Evolutionary conservation across 2,113 vertebrate genomes (phyloP).

Genomic region (Pongo abelii): DNA sequence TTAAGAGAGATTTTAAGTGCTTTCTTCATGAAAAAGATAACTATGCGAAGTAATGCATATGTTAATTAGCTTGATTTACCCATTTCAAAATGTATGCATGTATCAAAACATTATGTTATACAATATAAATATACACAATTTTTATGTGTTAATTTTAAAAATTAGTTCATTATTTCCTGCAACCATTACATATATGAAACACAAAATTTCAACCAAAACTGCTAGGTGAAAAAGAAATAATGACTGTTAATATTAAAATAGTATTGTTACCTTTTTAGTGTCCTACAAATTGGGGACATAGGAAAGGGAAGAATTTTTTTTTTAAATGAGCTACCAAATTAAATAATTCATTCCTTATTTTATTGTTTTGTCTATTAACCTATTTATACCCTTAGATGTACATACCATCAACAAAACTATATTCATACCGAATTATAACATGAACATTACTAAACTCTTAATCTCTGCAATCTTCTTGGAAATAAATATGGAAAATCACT

Average conservation of each 20-base stretch:
- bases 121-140: background rate
- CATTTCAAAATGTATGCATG: background rate
- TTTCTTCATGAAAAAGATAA: background rate
- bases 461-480: background rate
- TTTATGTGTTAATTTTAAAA: background rate
- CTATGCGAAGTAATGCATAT: background rate
- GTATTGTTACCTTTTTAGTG: background rate
- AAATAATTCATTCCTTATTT: background rate
- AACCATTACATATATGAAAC: background rate
- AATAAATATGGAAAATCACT: background rate
- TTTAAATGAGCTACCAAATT: background rate
- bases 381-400: background rate
- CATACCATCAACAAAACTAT: background rate
- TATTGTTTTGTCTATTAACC: background rate
- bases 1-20: background rate
- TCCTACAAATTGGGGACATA: background rate
- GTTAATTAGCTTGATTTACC: background rate
- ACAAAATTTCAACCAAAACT: background rate
- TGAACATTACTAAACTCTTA: background rate
- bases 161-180: background rate
- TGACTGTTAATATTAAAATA: background rate
- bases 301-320: background rate
- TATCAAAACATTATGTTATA: background rate
- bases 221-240: background rate
- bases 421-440: background rate